Percentiles rank a stretch among this genome's conserved stretches.
Evolutionary conservation across 2,888 invertebrate species (phyloP).

Genomic region (Scaptomyza caliginosa): DNA sequence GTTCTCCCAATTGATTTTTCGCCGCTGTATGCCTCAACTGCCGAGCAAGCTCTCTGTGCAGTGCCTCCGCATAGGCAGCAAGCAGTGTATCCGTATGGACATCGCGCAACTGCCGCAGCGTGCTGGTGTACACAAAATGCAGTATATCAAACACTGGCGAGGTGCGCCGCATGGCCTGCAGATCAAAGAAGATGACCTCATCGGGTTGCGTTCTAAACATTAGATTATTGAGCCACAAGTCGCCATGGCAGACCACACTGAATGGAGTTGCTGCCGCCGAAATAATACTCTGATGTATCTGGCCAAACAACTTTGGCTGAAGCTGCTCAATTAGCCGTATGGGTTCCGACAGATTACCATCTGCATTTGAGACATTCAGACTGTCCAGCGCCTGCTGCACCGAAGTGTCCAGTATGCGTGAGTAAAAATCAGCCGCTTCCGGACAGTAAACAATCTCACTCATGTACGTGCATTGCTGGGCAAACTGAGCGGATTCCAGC

Average conservation of each 20-base stretch:
- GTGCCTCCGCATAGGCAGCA: constrained; percentile 73
- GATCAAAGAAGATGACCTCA: constrained; percentile 81
- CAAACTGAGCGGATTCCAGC: constrained; percentile 63
- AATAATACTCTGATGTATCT: constrained; percentile 70
- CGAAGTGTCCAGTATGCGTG: constrained; percentile 75
- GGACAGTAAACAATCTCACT: constrained; percentile 81
- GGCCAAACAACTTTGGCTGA: constrained; percentile 67
- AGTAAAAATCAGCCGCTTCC: constrained; percentile 79
- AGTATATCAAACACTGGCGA: constrained; percentile 82
- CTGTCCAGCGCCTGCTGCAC: constrained; percentile 81
- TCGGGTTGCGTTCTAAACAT: constrained; percentile 76
- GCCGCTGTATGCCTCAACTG: constrained; percentile 60
- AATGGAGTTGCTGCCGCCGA: constrained; percentile 59
- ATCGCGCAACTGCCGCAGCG: constrained; percentile 77
- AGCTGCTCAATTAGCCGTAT: constrained; percentile 76
- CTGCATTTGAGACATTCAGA: constrained; percentile 73
- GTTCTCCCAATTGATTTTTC: constrained; percentile 43
- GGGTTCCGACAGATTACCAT: constrained; percentile 76
- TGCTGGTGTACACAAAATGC: constrained; percentile 83
- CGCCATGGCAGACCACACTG: constrained; percentile 83
- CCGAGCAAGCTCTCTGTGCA: constrained; percentile 68
- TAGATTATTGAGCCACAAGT: constrained; percentile 83
- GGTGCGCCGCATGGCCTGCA: constrained; percentile 82
- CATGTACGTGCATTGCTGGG: constrained; percentile 61
- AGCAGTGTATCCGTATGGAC: constrained; percentile 74